These are phyloP conservation scores for Nephrotoma appendiculata DNA, from an alignment of 2,888 invertebrate species.

Conservation along the genomic window DNA sequence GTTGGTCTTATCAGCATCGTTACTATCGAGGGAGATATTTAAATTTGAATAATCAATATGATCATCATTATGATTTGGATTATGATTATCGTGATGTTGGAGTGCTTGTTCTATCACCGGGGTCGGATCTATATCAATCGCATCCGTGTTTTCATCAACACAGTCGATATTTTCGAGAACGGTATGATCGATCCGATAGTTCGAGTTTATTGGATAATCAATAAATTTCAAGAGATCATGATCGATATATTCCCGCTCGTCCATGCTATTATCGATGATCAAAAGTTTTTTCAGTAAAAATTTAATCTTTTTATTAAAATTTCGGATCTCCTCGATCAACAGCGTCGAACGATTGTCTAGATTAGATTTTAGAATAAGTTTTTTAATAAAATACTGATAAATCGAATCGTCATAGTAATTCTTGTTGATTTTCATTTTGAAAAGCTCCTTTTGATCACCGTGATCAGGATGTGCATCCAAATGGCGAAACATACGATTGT, in stretches of 20 bases:
- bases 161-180: not conserved
- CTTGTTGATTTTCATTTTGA: not conserved
- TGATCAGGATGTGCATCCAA: not conserved
- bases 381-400: slow-evolving; percentile 2
- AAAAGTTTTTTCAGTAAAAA: not conserved
- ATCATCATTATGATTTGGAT: not conserved
- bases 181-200: not conserved
- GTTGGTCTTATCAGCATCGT: not conserved
- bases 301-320: not conserved
- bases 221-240: not conserved
- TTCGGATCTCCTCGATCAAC: not conserved
- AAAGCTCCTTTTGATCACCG: not conserved
- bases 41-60: not conserved
- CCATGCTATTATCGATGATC: not conserved
- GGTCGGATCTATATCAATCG: not conserved
- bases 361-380: not conserved
- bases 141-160: not conserved
- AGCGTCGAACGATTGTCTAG: not conserved
- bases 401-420: not conserved
- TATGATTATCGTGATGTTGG: not conserved
- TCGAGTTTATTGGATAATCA: not conserved
- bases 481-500: not conserved
- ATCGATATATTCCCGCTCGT: not conserved
- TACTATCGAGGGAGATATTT: slow-evolving; percentile 1
- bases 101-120: not conserved